Evolutionary conservation across 2,113 vertebrate species (phyloP).

Genomic region (Datnioides undecimradiatus): DNA sequence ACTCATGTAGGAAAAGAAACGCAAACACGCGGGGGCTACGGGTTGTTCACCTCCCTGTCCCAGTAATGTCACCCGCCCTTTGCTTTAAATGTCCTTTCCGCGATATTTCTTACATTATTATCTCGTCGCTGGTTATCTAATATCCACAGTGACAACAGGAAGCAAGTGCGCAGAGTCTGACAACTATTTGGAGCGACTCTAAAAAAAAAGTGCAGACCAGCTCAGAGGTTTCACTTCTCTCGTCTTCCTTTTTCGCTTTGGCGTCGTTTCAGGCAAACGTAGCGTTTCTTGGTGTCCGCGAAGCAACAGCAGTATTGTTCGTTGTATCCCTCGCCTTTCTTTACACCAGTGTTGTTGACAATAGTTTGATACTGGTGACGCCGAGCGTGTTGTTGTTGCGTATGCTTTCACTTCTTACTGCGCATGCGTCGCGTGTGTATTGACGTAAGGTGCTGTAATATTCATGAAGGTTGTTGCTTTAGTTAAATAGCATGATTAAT

Average conservation of each 20-base stretch:
- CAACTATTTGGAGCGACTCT: slow-evolving; percentile 42
- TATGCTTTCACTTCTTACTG: slow-evolving; percentile 42
- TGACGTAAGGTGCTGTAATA: slow-evolving; percentile 41
- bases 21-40: slow-evolving; percentile 1
- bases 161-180: slow-evolving; percentile 57
- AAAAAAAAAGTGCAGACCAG: slow-evolving; percentile 33
- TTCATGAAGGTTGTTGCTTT: slow-evolving; percentile 23
- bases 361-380: slow-evolving; percentile 12
- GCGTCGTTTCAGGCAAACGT: not conserved
- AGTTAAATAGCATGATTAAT: not conserved
- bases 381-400: slow-evolving; percentile 16
- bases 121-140: not conserved
- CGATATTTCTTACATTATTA: not conserved
- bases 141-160: slow-evolving; percentile 58
- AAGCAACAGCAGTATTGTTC: not conserved
- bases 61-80: not conserved
- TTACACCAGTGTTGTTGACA: not conserved
- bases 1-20: slow-evolving; percentile 66
- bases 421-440: slow-evolving; percentile 49
- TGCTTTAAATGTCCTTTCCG: not conserved
- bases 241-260: not conserved
- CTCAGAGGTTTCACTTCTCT: slow-evolving; percentile 24
- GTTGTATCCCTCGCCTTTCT: too few relatives aligned
- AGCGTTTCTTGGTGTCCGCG: not conserved
- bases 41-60: slow-evolving; percentile 27